Percentiles rank a stretch among this genome's conserved stretches.
Evolutionary conservation across 1,140 invertebrate species (phyloP).

Genomic region (Eriocheir sinensis): DNA sequence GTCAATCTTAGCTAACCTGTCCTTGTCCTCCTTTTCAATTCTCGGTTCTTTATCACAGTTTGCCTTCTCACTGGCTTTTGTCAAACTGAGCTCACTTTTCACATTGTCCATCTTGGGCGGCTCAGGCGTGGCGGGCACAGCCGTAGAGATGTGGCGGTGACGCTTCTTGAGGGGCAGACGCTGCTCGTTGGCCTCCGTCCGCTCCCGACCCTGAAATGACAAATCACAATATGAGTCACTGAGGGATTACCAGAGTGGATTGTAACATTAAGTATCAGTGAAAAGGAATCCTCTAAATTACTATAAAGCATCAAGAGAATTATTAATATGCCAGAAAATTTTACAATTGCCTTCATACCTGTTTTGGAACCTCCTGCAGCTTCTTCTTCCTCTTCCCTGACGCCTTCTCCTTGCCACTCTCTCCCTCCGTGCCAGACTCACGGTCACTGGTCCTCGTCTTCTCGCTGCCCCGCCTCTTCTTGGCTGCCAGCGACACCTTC

Average conservation of each 20-base stretch:
- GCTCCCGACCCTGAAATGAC: constrained; percentile 75
- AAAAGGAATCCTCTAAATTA: no score
- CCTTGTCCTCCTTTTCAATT: constrained; percentile 63
- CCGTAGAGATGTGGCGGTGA: constrained; percentile 89
- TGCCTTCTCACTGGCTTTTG: constrained; percentile 66
- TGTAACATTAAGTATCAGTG: no score
- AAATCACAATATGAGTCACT: neutral
- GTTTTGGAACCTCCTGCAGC: constrained; percentile 80
- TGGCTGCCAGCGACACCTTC: constrained; percentile 74
- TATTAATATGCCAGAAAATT: no score
- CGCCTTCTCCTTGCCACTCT: constrained; percentile 82
- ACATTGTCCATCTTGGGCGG: constrained; percentile 72
- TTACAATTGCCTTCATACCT: no score
- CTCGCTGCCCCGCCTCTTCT: constrained; percentile 83
- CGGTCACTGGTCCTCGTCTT: constrained; percentile 81
- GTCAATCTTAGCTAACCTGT: constrained; percentile 58
- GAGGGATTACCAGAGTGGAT: neutral
- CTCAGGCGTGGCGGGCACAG: constrained; percentile 80
- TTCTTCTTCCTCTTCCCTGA: constrained; percentile 79
- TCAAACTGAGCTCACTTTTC: constrained; percentile 63
- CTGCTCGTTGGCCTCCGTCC: constrained; percentile 83
- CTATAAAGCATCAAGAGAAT: no score
- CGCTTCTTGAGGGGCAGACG: constrained; percentile 95
- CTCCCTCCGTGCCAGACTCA: constrained; percentile 81
- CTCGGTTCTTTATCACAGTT: constrained; percentile 56